phyloP scores from a whole-genome alignment of 1,140 invertebrate species.

The Danaus melanippus region DNA sequence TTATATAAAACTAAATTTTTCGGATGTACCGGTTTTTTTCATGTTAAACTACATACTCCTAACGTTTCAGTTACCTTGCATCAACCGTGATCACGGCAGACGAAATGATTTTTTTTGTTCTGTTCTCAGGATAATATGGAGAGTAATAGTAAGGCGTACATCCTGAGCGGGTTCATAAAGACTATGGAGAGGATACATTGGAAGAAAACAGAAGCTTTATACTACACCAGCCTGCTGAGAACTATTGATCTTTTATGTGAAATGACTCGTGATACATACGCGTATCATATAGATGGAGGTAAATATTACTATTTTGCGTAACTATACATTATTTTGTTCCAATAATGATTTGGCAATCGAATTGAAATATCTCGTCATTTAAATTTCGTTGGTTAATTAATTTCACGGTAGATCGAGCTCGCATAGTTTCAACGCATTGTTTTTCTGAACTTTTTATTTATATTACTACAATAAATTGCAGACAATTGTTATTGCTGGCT shows the following conservation, averaged over 20 bases:
- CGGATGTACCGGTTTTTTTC: too few relatives aligned
- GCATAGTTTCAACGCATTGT: too few relatives aligned
- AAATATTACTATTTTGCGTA: constrained; percentile 29
- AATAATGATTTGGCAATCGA: too few relatives aligned
- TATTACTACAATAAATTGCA: too few relatives aligned
- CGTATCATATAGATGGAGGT: constrained; percentile 88
- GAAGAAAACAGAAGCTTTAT: constrained; percentile 57
- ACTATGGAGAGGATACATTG: constrained; percentile 61
- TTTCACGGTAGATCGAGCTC: too few relatives aligned
- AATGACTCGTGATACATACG: constrained; percentile 83
- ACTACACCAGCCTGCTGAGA: constrained; percentile 62
- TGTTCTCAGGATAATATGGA: constrained; percentile 84
- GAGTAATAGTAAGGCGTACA: constrained; percentile 56
- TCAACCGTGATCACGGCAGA: not conserved
- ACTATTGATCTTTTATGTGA: constrained; percentile 83
- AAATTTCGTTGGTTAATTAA: too few relatives aligned
- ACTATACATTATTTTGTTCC: not conserved
- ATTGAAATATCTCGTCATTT: too few relatives aligned
- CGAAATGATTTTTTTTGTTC: not conserved
- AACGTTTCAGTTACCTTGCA: too few relatives aligned
- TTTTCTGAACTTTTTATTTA: too few relatives aligned
- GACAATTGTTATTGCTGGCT: not conserved
- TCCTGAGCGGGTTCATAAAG: constrained; percentile 61
- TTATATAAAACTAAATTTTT: too few relatives aligned
- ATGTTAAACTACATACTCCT: too few relatives aligned